Base-by-base conservation (phyloP, 2,888 invertebrate species). In the Tigriopus californicus region DNA sequence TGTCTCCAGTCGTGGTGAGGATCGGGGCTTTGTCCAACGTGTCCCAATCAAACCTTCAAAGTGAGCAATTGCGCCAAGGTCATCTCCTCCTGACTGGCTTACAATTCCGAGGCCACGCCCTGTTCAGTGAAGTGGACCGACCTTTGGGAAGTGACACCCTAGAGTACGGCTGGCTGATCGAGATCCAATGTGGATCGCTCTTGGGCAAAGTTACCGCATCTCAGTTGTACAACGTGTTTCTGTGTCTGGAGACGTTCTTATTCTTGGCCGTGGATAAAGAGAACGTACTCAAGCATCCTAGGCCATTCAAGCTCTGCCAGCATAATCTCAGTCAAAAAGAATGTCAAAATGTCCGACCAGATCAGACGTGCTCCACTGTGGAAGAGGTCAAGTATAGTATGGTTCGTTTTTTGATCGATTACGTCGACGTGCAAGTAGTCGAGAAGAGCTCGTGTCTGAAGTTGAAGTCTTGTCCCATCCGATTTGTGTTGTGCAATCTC, bases 131-230 rank as follows among this genome's bases (percentile, higher is more conserved):
- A 67, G 81, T 87, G 60, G 91, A 89, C 59, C 78, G 91, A 62
- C 80, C 82, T 10, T 75, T 94, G 20, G 90, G 92, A 67, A 85
- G 91, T 70, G 95, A 95, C 66, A 94, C 95, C 0, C 73, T 97
- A 18, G 98, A 98, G 70, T 98, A 98, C 70, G 90, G 86, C 0
- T 98, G 98, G 98, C 76, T 95, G 66, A 80, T 97, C 66, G 97
- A 98, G 71, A 78, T 92, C 4, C 89, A 92, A 65, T 72, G 97
- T 48, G 97, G 97, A 0, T 91, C 94, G 70, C 72, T 98, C 15
- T 87, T 85, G 25, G 95, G 94, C 0, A 84, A 89, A 67, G 49
- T 46, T 10, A 49, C 59, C 10, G 51, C 51, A 48, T 61, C 60
- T 15, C 63, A 84, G 76, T 69, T 95, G 0, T 85, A 88, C 68